A percentile compares a stretch with the other conserved stretches of the same genome.
Evolutionary conservation across 2,113 vertebrate species (phyloP).

Genomic region (Poecile atricapillus): DNA sequence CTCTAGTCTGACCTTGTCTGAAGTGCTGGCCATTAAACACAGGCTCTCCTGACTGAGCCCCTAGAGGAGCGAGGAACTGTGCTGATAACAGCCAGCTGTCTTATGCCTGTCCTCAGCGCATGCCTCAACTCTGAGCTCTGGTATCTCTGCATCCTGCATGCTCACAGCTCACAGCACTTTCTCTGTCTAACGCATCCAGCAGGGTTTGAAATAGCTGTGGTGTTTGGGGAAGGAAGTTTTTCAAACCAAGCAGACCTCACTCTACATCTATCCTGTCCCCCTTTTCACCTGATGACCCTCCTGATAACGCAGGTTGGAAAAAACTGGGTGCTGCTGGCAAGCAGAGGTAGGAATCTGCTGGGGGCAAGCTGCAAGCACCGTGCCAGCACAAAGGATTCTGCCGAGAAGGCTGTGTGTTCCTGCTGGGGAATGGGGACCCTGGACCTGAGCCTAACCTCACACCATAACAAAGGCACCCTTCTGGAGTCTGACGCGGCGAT

Average conservation of each 20-base stretch:
- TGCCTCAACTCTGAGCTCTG: neutral
- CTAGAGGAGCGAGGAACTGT: neutral
- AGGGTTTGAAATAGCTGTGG: neutral
- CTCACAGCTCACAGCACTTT: neutral
- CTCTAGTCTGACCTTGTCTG: neutral
- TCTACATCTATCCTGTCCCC: neutral
- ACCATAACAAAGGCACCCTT: slow-evolving; percentile 3
- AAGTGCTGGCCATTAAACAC: neutral
- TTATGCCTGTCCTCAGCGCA: neutral
- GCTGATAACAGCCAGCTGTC: neutral
- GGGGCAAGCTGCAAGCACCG: neutral
- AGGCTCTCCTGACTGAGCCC: neutral
- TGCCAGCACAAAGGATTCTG: neutral
- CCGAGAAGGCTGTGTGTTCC: neutral
- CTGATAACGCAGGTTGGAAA: neutral
- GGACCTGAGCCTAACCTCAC: neutral
- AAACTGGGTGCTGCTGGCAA: neutral
- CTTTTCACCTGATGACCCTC: neutral
- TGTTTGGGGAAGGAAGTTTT: neutral
- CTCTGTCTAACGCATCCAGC: neutral
- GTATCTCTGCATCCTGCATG: neutral
- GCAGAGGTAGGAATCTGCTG: neutral
- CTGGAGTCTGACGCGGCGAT: neutral
- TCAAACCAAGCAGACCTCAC: neutral
- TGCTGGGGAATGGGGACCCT: neutral